Conservation (phyloP, 2,888 invertebrate species). For the Dermolepida albohirtum region DNA sequence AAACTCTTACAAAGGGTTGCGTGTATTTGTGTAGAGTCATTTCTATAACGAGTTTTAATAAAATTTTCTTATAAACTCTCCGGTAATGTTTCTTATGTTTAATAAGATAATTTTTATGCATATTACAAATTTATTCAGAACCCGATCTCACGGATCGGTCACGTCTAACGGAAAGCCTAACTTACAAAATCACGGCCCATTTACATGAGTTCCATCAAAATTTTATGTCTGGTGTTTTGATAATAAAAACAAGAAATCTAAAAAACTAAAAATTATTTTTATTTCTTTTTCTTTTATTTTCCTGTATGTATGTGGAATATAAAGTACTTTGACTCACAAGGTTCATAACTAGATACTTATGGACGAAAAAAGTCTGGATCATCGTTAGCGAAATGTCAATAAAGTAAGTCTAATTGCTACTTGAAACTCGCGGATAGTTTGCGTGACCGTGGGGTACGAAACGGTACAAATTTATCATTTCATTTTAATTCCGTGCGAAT, state of each 20-base stretch:
- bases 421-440: slow-evolving; percentile 47
- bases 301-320: not conserved
- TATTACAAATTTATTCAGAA: slow-evolving; percentile 37
- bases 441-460: slow-evolving; percentile 36
- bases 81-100: slow-evolving; percentile 19
- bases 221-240: too few relatives aligned
- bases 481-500: too few relatives aligned
- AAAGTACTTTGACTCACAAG: slow-evolving; percentile 19
- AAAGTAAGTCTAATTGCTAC: slow-evolving; percentile 52
- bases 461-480: too few relatives aligned
- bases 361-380: slow-evolving; percentile 18
- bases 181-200: not conserved
- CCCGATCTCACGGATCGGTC: slow-evolving; percentile 10
- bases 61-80: slow-evolving; percentile 30
- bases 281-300: not conserved
- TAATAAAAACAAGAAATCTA: slow-evolving; percentile 9
- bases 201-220: too few relatives aligned
- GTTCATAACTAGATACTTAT: slow-evolving; percentile 34
- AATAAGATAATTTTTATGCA: slow-evolving; percentile 35
- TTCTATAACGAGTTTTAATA: slow-evolving; percentile 21
- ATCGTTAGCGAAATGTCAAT: slow-evolving; percentile 47
- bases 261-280: slow-evolving; percentile 11
- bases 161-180: slow-evolving; percentile 9
- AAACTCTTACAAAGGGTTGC: slow-evolving; percentile 21
- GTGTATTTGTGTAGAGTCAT: slow-evolving; percentile 24